phyloP scores from a whole-genome alignment of 2,797 vertebrate species.

The Lerista edwardsae region DNA sequence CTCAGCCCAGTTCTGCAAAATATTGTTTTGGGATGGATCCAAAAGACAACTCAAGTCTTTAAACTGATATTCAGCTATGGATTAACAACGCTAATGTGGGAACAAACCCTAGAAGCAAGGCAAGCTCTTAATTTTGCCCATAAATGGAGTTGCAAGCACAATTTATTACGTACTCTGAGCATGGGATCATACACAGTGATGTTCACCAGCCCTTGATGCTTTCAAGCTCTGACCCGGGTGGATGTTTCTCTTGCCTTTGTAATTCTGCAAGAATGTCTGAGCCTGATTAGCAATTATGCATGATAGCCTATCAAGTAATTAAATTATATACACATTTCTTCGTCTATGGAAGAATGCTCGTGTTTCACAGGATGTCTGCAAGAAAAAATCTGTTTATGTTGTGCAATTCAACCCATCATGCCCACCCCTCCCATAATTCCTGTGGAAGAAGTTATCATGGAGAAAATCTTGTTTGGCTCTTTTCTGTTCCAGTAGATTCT shows the following conservation, averaged over 20 bases:
- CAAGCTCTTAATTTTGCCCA: slow-evolving; percentile 73
- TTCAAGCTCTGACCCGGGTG: slow-evolving; percentile 58
- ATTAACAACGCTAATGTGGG: slow-evolving; percentile 62
- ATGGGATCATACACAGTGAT: slow-evolving; percentile 56
- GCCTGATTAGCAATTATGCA: slow-evolving; percentile 61
- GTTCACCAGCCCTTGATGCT: slow-evolving; percentile 57
- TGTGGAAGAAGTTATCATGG: slow-evolving; percentile 9
- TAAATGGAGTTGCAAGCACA: slow-evolving; percentile 74
- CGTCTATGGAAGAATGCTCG: slow-evolving; percentile 41
- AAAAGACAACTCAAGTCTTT: slow-evolving; percentile 24
- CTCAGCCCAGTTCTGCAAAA: not conserved
- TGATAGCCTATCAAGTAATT: slow-evolving; percentile 49
- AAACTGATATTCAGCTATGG: slow-evolving; percentile 50
- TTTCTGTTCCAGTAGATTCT: slow-evolving; percentile 34
- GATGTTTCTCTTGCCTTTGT: slow-evolving; percentile 57
- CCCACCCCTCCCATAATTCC: not conserved
- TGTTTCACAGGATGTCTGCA: slow-evolving; percentile 46
- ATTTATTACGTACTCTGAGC: slow-evolving; percentile 62
- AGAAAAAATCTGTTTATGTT: slow-evolving; percentile 37
- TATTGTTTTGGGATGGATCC: not conserved
- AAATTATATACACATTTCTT: slow-evolving; percentile 53
- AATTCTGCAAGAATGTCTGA: slow-evolving; percentile 58
- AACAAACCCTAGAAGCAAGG: slow-evolving; percentile 57
- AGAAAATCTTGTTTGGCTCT: slow-evolving; percentile 33
- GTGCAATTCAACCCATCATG: not conserved